Evolutionary conservation across 1,140 invertebrate genomes (phyloP).

Genomic region (Dendrolimus kikuchii): DNA sequence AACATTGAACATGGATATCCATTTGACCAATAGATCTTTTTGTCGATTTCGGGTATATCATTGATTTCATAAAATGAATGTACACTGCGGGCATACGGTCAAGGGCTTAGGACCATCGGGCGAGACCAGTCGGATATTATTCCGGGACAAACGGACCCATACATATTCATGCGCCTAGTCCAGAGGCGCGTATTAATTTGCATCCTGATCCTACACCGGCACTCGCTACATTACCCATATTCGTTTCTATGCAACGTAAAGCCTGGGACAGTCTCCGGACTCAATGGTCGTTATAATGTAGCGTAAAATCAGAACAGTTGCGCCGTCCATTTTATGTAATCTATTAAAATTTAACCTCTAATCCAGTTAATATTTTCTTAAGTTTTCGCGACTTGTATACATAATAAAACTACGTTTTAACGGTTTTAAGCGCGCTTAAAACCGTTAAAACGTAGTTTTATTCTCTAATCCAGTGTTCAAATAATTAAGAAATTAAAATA

Average conservation of each 20-base stretch:
- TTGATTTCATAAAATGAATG: too few species aligned
- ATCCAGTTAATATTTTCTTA: too few species aligned
- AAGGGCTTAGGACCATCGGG: not conserved
- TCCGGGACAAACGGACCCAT: constrained; percentile 41
- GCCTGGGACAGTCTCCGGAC: constrained; percentile 14
- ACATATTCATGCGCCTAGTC: constrained; percentile 61
- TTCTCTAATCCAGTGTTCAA: constrained; percentile 11
- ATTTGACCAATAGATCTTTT: too few species aligned
- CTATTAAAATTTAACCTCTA: constrained; percentile 15
- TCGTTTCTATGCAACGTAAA: constrained; percentile 45
- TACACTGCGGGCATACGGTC: too few species aligned
- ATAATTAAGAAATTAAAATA: too few species aligned
- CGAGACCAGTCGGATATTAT: constrained; percentile 42
- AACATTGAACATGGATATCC: too few species aligned
- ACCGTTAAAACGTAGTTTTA: too few species aligned
- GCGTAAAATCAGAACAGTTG: constrained; percentile 27
- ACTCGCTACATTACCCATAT: constrained; percentile 47
- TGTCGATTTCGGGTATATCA: too few species aligned
- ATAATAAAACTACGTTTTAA: too few species aligned
- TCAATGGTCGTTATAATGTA: constrained; percentile 24
- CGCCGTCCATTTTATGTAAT: constrained; percentile 14
- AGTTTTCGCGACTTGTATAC: too few species aligned
- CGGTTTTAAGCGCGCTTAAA: too few species aligned
- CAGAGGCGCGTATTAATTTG: constrained; percentile 65
- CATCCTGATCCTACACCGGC: constrained; percentile 52